Evolutionary conservation across 2,888 invertebrate genomes (phyloP).

Genomic region (Argyresthia goedartella): DNA sequence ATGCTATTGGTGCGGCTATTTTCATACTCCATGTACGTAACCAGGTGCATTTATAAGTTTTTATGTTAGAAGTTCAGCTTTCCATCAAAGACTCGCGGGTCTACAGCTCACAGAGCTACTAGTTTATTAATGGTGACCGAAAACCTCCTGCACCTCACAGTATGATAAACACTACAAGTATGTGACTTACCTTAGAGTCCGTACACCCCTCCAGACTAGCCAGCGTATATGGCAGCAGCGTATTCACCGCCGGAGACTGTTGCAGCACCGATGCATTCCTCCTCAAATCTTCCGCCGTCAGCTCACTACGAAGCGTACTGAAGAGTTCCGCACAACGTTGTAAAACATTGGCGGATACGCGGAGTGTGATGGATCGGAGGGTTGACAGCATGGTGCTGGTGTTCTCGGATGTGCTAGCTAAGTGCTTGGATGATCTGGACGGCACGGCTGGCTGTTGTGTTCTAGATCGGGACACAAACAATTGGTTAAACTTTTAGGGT

Average conservation of each 20-base stretch:
- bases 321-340: slow-evolving; percentile 83
- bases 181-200: slow-evolving; percentile 79
- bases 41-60: no score
- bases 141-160: no score
- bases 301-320: slow-evolving; percentile 79
- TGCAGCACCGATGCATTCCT: slow-evolving; percentile 43
- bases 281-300: slow-evolving; percentile 57
- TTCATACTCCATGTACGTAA: no score
- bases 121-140: no score
- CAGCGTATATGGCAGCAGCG: slow-evolving; percentile 85
- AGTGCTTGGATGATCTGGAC: slow-evolving; percentile 24
- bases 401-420: slow-evolving; percentile 28
- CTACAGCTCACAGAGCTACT: no score
- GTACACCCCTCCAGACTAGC: slow-evolving; percentile 86
- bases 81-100: no score
- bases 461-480: neutral
- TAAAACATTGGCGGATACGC: slow-evolving; percentile 83
- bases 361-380: slow-evolving; percentile 68
- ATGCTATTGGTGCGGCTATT: no score
- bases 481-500: no score
- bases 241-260: slow-evolving; percentile 74
- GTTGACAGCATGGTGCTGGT: slow-evolving; percentile 32
- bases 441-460: neutral
- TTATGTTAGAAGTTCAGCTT: no score
- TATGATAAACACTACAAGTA: no score